These are phyloP conservation scores for Pseudomyrmex gracilis DNA, from an alignment of 1,140 invertebrate species.

Conservation along the genomic window DNA sequence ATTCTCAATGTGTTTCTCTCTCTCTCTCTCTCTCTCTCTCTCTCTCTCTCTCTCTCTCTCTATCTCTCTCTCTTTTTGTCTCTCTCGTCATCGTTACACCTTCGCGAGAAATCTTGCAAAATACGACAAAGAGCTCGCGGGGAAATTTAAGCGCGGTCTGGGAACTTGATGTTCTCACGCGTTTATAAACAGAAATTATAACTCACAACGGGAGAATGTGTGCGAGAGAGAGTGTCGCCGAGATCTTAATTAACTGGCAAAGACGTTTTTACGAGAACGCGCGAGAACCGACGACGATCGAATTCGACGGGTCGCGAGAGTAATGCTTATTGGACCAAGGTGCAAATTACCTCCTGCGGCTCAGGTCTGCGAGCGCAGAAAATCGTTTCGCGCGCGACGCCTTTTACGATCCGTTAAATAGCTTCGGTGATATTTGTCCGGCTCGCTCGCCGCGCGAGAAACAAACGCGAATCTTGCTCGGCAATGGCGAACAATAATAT, in stretches of 20 bases:
- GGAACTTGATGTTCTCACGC: not conserved
- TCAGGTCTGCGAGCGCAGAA: not conserved
- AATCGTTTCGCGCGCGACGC: constrained; percentile 19
- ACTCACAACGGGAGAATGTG: constrained; percentile 7
- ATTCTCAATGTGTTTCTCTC: not conserved
- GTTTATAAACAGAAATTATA: constrained; percentile 7
- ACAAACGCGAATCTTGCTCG: not conserved
- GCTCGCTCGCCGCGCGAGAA: not conserved
- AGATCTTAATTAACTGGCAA: constrained; percentile 28
- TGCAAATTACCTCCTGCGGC: constrained; percentile 75
- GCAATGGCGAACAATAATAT: not conserved
- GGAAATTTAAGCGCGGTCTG: constrained; percentile 13
- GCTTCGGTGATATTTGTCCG: constrained; percentile 15
- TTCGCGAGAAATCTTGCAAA: not conserved
- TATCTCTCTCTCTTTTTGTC: too few relatives aligned
- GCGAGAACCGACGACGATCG: constrained; percentile 65
- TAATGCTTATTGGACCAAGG: constrained; percentile 79
- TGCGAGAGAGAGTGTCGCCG: constrained; percentile 11
- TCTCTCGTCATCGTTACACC: not conserved
- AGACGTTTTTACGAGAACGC: constrained; percentile 77
- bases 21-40: not conserved
- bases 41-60: not conserved
- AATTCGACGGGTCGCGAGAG: constrained; percentile 72
- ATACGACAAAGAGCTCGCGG: constrained; percentile 13
- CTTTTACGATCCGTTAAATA: constrained; percentile 47